Evolutionary conservation across 2,113 vertebrate genomes (phyloP).

Genomic region (Pseudorasbora parva): DNA sequence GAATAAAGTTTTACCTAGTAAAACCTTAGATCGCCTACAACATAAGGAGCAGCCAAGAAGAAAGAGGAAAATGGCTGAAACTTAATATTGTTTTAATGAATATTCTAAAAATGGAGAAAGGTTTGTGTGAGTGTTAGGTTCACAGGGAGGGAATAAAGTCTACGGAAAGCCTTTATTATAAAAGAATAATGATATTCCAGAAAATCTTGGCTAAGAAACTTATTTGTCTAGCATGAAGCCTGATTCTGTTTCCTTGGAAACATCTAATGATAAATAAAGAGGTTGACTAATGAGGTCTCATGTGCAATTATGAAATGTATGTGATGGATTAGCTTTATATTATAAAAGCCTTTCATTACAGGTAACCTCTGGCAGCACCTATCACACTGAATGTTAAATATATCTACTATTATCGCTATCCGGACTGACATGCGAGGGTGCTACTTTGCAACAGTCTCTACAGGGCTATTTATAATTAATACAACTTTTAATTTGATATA

Average conservation of each 20-base stretch:
- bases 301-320: constrained; percentile 37
- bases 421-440: neutral
- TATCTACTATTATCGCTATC: neutral
- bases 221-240: neutral
- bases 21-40: neutral
- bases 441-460: neutral
- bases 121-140: neutral
- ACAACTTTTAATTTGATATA: neutral
- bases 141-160: neutral
- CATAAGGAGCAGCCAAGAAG: neutral
- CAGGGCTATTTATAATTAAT: neutral
- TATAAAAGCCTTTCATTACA: constrained; percentile 6
- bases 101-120: neutral
- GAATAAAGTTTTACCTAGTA: neutral
- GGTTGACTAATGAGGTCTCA: constrained; percentile 19
- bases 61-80: neutral
- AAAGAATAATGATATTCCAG: neutral
- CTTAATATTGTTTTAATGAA: neutral
- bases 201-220: neutral
- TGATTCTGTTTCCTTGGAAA: constrained; percentile 25
- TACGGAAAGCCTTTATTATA: neutral
- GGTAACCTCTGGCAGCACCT: constrained; percentile 9
- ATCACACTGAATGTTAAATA: constrained; percentile 1
- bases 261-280: constrained; percentile 16
- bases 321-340: constrained; percentile 23